Conservation (phyloP, 2,113 vertebrate genomes). For the Gila orcuttii region DNA sequence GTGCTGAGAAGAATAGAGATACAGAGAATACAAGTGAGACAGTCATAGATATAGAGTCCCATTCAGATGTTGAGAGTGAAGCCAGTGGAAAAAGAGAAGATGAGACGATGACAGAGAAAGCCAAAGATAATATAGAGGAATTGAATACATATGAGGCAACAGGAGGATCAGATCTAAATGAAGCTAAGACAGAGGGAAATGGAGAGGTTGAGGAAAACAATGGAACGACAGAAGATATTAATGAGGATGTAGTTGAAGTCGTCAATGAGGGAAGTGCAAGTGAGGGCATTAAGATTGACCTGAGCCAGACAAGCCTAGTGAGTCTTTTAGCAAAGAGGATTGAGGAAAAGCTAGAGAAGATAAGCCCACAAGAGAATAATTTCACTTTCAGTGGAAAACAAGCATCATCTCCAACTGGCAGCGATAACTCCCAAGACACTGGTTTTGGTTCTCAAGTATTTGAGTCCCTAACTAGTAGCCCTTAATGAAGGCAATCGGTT, state of each 20-base stretch:
- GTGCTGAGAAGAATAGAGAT: neutral
- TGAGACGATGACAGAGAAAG: neutral
- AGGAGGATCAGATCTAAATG: neutral
- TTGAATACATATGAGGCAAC: neutral
- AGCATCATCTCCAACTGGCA: conserved; percentile 68
- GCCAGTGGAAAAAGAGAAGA: conserved; percentile 15
- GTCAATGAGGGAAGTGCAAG: conserved; percentile 58
- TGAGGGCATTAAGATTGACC: neutral
- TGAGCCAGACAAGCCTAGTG: conserved; percentile 19
- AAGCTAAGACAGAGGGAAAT: neutral
- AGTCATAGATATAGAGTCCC: conserved; percentile 24
- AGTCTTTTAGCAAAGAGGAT: conserved; percentile 43
- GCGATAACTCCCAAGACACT: conserved; percentile 73
- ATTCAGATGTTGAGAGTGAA: neutral
- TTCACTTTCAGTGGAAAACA: conserved; percentile 46
- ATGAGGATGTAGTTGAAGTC: neutral
- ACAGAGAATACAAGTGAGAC: conserved; percentile 32
- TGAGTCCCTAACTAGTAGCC: conserved; percentile 9
- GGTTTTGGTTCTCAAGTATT: conserved; percentile 74
- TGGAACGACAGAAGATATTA: conserved; percentile 66
- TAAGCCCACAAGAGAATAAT: neutral
- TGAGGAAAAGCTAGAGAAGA: conserved; percentile 25
- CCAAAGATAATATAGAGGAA: neutral
- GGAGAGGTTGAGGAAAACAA: conserved; percentile 39
- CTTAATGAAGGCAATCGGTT: conserved; percentile 54